Percentiles rank a stretch among this genome's conserved stretches.
Evolutionary conservation across 2,797 vertebrate species (phyloP).

Genomic region (Xiphophorus birchmanni): DNA sequence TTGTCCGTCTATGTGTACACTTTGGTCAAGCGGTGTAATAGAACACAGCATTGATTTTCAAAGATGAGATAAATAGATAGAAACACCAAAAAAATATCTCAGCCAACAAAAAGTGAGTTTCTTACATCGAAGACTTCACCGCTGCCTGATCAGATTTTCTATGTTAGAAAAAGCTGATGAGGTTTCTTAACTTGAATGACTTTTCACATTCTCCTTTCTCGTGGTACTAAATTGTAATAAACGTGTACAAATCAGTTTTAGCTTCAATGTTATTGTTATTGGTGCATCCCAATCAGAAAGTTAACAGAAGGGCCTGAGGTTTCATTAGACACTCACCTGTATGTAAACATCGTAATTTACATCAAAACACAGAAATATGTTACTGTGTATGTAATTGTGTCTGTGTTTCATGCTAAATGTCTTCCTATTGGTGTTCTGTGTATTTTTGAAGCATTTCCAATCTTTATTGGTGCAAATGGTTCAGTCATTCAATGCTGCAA

Average conservation of each 20-base stretch:
- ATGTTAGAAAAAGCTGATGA: not conserved
- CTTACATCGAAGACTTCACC: constrained; percentile 19
- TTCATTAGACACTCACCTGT: constrained; percentile 39
- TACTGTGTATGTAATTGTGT: constrained; percentile 67
- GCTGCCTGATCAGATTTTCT: constrained; percentile 3
- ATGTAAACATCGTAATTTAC: constrained; percentile 40
- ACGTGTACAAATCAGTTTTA: not conserved
- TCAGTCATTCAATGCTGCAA: constrained; percentile 23
- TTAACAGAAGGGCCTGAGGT: constrained; percentile 54
- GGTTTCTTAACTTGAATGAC: constrained; percentile 4
- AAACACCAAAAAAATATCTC: constrained; percentile 17
- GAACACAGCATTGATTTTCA: constrained; percentile 34
- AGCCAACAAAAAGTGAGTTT: constrained; percentile 7
- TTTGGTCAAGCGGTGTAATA: constrained; percentile 26
- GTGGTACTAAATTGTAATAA: not conserved
- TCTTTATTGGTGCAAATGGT: constrained; percentile 9
- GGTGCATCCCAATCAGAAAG: constrained; percentile 41
- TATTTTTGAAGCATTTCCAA: constrained; percentile 48
- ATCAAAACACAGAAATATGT: constrained; percentile 58
- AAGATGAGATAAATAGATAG: not conserved
- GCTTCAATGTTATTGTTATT: constrained; percentile 31
- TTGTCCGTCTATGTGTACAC: constrained; percentile 35
- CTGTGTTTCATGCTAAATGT: constrained; percentile 71
- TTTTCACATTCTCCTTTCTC: not conserved
- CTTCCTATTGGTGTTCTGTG: constrained; percentile 57